A percentile compares a stretch with the other conserved stretches of the same genome.
These are phyloP conservation scores for Apamea anceps DNA, from an alignment of 2,888 invertebrate species.

Conservation along the genomic window DNA sequence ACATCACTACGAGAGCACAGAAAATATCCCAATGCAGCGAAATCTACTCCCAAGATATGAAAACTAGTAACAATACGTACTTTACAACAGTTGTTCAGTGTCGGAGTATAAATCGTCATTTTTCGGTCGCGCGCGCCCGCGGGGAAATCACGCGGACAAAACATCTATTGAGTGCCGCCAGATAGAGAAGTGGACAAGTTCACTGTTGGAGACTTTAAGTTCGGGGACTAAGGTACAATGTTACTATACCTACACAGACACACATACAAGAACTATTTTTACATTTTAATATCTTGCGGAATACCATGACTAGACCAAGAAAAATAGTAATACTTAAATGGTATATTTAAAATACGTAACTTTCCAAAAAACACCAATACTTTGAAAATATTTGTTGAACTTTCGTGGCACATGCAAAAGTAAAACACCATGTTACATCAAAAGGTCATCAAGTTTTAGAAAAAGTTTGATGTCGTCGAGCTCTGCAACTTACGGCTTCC, in stretches of 20 bases:
- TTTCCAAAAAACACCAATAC: neutral
- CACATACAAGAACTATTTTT: neutral
- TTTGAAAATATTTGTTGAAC: neutral
- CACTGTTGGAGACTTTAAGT: neutral
- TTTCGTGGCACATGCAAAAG: neutral
- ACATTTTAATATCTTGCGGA: neutral
- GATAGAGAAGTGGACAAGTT: neutral
- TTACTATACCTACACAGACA: neutral
- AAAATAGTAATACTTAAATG: neutral
- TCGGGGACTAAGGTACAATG: neutral
- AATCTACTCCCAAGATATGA: no score
- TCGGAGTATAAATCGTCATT: constrained; percentile 9
- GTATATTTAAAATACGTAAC: neutral
- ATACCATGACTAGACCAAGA: neutral
- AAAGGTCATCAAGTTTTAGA: neutral
- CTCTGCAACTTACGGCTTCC: neutral
- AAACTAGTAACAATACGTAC: neutral
- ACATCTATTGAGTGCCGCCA: constrained; percentile 10
- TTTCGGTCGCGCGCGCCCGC: neutral
- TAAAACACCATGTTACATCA: neutral
- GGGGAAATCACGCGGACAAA: constrained; percentile 27
- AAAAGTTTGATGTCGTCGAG: neutral
- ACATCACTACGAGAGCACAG: no score
- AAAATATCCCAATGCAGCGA: neutral
- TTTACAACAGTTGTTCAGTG: constrained; percentile 4